These are phyloP conservation scores for Deilephila elpenor DNA, from an alignment of 2,888 invertebrate species.

Conservation along the genomic window DNA sequence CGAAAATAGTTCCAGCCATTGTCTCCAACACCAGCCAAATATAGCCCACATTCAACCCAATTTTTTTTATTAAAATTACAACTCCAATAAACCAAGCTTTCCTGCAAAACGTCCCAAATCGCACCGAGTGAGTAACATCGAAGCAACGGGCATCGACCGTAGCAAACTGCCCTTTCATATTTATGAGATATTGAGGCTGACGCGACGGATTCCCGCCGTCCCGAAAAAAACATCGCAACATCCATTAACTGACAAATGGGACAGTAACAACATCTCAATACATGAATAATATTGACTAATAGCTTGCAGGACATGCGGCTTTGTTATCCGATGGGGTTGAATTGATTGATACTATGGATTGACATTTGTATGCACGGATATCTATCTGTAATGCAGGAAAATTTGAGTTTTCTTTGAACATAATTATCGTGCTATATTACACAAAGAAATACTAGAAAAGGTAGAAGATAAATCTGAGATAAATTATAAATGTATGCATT, in stretches of 20 bases:
- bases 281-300: neutral
- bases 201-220: neutral
- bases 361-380: neutral
- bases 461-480: too few species aligned
- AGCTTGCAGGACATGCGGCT: neutral
- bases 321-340: neutral
- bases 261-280: conserved; percentile 2
- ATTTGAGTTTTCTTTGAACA: too few species aligned
- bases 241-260: neutral
- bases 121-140: neutral
- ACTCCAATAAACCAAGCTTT: neutral
- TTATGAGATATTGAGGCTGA: conserved; percentile 39
- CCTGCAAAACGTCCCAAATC: neutral
- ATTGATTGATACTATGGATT: neutral
- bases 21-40: neutral
- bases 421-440: too few species aligned
- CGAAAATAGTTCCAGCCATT: too few species aligned
- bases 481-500: too few species aligned
- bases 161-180: conserved; percentile 39
- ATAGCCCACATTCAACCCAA: neutral
- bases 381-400: too few species aligned
- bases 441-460: too few species aligned
- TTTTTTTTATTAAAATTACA: too few species aligned
- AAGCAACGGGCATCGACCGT: neutral
- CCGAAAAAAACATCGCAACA: neutral